phyloP scores from a whole-genome alignment of 2,888 invertebrate genomes.

The Morpho deidamia region DNA sequence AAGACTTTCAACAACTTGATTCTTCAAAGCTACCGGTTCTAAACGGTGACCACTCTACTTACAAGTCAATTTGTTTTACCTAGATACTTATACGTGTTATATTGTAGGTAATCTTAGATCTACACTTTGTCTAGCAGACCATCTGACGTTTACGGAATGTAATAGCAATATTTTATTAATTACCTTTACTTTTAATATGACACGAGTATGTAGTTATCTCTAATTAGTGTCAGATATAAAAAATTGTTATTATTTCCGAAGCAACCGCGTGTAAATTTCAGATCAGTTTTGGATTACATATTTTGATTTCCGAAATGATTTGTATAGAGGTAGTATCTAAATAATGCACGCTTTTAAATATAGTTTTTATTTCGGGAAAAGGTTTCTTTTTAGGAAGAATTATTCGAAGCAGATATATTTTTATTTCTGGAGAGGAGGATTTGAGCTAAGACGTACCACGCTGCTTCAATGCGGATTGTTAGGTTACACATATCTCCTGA shows the following conservation, averaged over 20 bases:
- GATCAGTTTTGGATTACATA: background rate
- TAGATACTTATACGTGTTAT: background rate
- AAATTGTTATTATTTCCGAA: background rate
- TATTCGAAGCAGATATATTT: no score
- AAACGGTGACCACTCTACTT: background rate
- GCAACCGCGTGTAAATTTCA: background rate
- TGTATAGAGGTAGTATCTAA: background rate
- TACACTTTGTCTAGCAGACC: background rate
- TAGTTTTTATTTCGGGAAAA: no score
- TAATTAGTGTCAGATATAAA: background rate
- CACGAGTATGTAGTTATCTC: background rate
- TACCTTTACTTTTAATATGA: conserved; percentile 2
- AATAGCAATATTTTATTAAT: conserved; percentile 3
- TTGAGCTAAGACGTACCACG: no score
- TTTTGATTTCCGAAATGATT: no score
- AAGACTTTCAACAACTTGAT: no score
- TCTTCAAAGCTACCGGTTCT: background rate
- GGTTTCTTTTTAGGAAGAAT: no score
- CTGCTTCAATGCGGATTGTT: no score
- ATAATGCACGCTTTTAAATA: no score
- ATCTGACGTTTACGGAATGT: background rate
- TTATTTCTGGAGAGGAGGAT: no score
- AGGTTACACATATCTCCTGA: no score
- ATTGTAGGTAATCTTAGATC: conserved; percentile 1
- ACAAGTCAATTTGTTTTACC: background rate